Percentiles rank a stretch among this genome's conserved stretches.
These are phyloP conservation scores for Stegodyphus dumicola DNA, from an alignment of 1,140 invertebrate species.

Conservation along the genomic window DNA sequence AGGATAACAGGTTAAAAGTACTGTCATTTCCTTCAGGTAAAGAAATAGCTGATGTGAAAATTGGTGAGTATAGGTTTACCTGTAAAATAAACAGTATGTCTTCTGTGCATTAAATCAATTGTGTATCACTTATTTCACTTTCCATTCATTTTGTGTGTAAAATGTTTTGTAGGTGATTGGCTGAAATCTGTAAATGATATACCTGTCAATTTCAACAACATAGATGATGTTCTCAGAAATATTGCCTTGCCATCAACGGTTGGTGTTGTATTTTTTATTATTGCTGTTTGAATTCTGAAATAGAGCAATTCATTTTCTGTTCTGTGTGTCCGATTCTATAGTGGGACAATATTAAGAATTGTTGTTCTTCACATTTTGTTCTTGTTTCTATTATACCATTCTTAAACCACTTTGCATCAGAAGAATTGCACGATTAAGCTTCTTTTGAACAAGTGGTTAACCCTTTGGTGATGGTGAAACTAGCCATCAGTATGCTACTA, in stretches of 20 bases:
- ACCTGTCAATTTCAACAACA: conserved; percentile 12
- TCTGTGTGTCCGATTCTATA: neutral
- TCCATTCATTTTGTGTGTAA: neutral
- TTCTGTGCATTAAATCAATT: no score
- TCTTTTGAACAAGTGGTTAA: no score
- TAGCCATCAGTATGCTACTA: no score
- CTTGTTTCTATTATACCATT: no score
- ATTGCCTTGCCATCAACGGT: conserved; percentile 21
- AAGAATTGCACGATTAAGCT: no score
- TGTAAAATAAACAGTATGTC: neutral
- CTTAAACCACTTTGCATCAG: no score
- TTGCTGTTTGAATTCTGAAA: neutral
- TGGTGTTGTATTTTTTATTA: neutral
- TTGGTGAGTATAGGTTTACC: neutral
- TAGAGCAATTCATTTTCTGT: neutral
- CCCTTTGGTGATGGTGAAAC: no score
- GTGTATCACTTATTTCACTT: neutral
- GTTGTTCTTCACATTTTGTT: no score
- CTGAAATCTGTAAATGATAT: conserved; percentile 35
- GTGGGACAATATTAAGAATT: no score
- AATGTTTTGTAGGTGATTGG: conserved; percentile 37
- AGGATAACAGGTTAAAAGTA: conserved; percentile 12
- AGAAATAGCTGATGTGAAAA: conserved; percentile 22
- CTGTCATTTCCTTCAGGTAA: neutral
- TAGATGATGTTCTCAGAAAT: conserved; percentile 28